Evolutionary conservation across 2,113 vertebrate species (phyloP).

Genomic region (Neolamprologus caudopunctatus): DNA sequence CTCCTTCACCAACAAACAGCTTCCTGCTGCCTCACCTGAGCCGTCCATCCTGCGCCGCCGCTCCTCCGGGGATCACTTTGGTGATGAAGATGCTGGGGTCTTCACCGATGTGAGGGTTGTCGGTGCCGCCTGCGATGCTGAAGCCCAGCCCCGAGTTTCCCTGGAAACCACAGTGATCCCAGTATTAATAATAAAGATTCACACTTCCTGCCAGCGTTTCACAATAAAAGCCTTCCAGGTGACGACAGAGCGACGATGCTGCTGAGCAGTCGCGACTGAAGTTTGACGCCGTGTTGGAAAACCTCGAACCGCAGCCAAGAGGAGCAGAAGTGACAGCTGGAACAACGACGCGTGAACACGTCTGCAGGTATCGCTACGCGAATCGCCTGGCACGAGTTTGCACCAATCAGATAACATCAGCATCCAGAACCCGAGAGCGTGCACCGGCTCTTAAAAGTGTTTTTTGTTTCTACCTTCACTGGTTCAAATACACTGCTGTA

Average conservation of each 20-base stretch:
- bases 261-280: fast-evolving
- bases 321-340: background rate
- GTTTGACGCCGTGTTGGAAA: background rate
- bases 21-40: slow-evolving; percentile 74
- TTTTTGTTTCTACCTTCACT: background rate
- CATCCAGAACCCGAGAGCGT: background rate
- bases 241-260: fast-evolving
- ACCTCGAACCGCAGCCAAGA: background rate
- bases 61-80: slow-evolving; percentile 93
- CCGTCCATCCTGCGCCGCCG: slow-evolving; percentile 91
- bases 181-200: background rate
- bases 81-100: slow-evolving; percentile 98
- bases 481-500: fast-evolving
- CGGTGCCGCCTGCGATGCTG: slow-evolving; percentile 94
- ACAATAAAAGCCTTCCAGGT: background rate
- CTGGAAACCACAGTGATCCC: slow-evolving; percentile 65
- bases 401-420: background rate
- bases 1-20: fast-evolving
- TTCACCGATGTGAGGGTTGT: slow-evolving; percentile 97
- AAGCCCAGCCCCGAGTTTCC: slow-evolving; percentile 98
- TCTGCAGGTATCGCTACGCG: fast-evolving
- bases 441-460: background rate
- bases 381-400: fast-evolving
- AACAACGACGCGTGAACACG: fast-evolving
- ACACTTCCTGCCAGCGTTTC: background rate